A percentile compares a stretch with the other conserved stretches of the same genome.
phyloP scores from a whole-genome alignment of 2,888 invertebrate genomes.

The Platycnemis pennipes region DNA sequence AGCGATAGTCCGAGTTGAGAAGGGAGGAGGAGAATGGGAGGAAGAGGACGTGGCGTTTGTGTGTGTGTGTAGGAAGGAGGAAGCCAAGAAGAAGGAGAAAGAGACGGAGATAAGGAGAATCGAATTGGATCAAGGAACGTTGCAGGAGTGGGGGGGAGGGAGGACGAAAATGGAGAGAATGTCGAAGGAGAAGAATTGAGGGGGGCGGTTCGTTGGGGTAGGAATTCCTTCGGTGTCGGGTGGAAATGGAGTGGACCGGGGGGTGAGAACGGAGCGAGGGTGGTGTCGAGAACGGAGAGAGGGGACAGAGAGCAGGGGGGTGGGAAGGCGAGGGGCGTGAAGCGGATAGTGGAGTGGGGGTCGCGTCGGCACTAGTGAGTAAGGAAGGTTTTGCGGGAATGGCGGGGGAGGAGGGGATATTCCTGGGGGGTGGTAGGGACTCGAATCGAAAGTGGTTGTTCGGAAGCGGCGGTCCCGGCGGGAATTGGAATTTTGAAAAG shows the following conservation, averaged over 20 bases:
- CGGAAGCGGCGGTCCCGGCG: slow-evolving; percentile 53
- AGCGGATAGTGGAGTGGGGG: background rate
- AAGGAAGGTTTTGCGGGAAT: background rate
- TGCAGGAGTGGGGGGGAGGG: background rate
- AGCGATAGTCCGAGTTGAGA: background rate
- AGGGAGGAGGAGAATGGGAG: background rate
- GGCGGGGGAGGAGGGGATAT: background rate
- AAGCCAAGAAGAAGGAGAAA: background rate
- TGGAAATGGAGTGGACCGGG: slow-evolving; percentile 13
- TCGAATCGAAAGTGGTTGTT: slow-evolving; percentile 53
- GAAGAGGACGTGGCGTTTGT: no score
- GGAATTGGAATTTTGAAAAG: slow-evolving; percentile 59
- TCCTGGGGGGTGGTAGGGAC: background rate
- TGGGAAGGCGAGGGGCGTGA: background rate
- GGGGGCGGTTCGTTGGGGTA: background rate
- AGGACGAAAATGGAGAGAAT: background rate
- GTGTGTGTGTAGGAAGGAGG: background rate
- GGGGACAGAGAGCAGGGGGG: background rate
- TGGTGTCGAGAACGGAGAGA: background rate
- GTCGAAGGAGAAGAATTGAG: slow-evolving; percentile 21
- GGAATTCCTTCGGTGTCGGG: slow-evolving; percentile 13
- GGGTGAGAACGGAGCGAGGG: background rate
- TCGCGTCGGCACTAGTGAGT: no score
- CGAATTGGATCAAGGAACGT: background rate
- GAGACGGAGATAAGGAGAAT: background rate